Conservation (phyloP, 2,797 vertebrate genomes). For the Eutrigla gurnardus region DNA sequence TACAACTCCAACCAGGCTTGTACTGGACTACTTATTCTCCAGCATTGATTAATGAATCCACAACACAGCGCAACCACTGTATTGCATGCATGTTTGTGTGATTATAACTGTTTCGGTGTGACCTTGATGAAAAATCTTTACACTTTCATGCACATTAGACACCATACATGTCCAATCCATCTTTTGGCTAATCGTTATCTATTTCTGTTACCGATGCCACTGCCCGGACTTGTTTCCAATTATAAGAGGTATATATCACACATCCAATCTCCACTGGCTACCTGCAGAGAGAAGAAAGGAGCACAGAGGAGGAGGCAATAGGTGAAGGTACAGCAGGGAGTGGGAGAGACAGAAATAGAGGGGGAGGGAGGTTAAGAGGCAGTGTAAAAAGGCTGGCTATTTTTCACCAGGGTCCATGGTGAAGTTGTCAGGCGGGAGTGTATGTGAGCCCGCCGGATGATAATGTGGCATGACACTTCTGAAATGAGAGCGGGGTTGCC, state of each 20-base stretch:
- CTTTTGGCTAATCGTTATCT: conserved; percentile 67
- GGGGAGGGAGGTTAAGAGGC: conserved; percentile 57
- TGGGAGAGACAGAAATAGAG: conserved; percentile 56
- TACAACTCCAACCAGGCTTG: conserved; percentile 27
- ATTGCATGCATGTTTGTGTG: conserved; percentile 60
- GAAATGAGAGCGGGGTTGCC: conserved; percentile 99
- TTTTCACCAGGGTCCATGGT: conserved; percentile 90
- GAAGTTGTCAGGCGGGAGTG: conserved; percentile 94
- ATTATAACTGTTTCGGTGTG: conserved; percentile 63
- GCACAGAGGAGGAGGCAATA: conserved; percentile 31
- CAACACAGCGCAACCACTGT: conserved; percentile 24
- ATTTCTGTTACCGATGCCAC: conserved; percentile 58
- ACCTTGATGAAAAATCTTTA: conserved; percentile 76
- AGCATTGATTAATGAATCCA: conserved; percentile 60
- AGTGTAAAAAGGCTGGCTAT: conserved; percentile 61
- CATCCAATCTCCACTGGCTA: conserved; percentile 61
- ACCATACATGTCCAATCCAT: conserved; percentile 67
- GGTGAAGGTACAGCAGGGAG: conserved; percentile 64
- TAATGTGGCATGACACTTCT: conserved; percentile 99
- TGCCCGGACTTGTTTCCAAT: conserved; percentile 68
- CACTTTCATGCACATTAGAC: conserved; percentile 72
- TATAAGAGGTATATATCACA: conserved; percentile 68
- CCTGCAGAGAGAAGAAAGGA: conserved; percentile 64
- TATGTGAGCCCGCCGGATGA: conserved; percentile 93
- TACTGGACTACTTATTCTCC: conserved; percentile 37